A percentile compares a stretch with the other conserved stretches of the same genome.
phyloP scores from a whole-genome alignment of 2,113 vertebrate genomes.

The Quiscalus mexicanus region DNA sequence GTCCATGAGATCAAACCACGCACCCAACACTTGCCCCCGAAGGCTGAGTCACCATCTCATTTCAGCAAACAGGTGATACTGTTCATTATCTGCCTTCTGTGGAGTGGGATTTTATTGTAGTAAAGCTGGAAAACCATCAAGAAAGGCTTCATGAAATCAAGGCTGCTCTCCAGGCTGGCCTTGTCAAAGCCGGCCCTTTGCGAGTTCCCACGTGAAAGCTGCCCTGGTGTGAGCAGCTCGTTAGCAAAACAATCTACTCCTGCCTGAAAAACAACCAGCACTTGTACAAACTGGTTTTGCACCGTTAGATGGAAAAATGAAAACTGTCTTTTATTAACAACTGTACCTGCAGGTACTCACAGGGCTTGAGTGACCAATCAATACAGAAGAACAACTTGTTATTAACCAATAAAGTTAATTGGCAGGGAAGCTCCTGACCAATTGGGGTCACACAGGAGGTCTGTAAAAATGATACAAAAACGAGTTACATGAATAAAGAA shows the following conservation, averaged over 20 bases:
- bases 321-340: neutral
- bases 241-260: neutral
- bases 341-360: neutral
- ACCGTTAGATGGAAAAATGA: neutral
- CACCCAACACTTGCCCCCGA: too few species aligned
- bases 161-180: neutral
- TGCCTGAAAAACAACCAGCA: neutral
- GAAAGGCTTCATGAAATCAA: neutral
- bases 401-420: neutral
- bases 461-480: neutral
- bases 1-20: neutral
- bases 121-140: neutral
- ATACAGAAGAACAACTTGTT: neutral
- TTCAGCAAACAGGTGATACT: neutral
- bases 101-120: neutral
- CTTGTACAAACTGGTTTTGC: neutral
- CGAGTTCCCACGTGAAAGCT: neutral
- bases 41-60: rapidly evolving
- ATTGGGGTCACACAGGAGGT: neutral
- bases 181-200: neutral
- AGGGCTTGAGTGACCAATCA: neutral
- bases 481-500: neutral
- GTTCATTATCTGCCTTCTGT: neutral
- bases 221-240: neutral
- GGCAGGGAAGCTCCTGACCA: neutral